Evolutionary conservation across 1,140 invertebrate genomes (phyloP).

Genomic region (Drosophila pachea): DNA sequence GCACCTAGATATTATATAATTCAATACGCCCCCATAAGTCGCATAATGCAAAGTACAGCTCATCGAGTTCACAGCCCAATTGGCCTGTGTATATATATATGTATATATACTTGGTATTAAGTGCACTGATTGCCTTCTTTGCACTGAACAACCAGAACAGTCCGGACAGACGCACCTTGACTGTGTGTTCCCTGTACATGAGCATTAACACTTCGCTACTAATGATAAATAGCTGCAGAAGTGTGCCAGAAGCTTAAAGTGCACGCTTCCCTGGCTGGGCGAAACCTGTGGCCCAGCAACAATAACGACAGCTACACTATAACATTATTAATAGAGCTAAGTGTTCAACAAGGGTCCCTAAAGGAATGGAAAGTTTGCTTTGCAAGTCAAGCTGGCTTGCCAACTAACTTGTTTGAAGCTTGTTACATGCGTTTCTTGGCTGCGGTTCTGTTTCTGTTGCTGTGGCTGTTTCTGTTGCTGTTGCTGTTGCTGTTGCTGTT

Average conservation of each 20-base stretch:
- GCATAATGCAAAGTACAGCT: neutral
- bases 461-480: too few species aligned
- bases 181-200: conserved; percentile 38
- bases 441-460: neutral
- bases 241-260: conserved; percentile 7
- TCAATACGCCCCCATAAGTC: too few species aligned
- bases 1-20: too few species aligned
- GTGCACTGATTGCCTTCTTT: conserved; percentile 23
- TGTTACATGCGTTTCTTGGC: conserved; percentile 15
- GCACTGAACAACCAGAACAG: conserved; percentile 9
- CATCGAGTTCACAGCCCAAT: conserved; percentile 18
- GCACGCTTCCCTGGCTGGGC: conserved; percentile 1
- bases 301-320: conserved; percentile 26
- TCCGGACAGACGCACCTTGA: conserved; percentile 17
- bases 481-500: neutral
- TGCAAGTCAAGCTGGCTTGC: conserved; percentile 26
- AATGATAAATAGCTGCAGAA: conserved; percentile 43
- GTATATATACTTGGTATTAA: too few species aligned
- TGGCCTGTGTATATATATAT: too few species aligned
- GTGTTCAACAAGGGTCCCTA: conserved; percentile 6
- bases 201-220: conserved; percentile 51
- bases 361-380: conserved; percentile 8
- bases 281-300: conserved; percentile 9
- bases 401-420: conserved; percentile 18
- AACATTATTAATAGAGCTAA: conserved; percentile 34